Conservation (phyloP, 2,113 vertebrate genomes). For the Sapayoa aenigma region DNA sequence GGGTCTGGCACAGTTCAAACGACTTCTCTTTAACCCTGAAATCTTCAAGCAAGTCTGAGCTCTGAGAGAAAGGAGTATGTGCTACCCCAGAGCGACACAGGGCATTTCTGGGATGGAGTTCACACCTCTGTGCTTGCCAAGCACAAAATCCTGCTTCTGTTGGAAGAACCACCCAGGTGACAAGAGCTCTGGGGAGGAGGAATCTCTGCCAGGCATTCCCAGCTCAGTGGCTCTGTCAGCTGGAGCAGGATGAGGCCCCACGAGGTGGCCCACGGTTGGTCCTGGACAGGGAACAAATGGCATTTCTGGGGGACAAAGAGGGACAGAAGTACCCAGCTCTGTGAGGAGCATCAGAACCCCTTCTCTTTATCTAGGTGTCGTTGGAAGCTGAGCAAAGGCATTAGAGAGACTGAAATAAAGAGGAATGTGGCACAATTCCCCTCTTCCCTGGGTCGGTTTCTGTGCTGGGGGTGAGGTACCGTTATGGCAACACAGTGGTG, state of each 20-base stretch:
- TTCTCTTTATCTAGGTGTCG: not conserved
- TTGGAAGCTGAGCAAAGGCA: not conserved
- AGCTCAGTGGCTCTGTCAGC: not conserved
- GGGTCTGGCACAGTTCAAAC: not conserved
- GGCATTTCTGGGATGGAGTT: not conserved
- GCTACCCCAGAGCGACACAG: not conserved
- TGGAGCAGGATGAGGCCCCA: not conserved
- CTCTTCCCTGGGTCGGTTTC: not conserved
- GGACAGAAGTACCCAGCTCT: not conserved
- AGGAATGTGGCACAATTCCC: not conserved
- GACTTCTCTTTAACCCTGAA: not conserved
- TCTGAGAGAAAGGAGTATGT: not conserved
- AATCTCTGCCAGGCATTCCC: not conserved
- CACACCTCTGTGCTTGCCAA: not conserved
- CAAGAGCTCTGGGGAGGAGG: not conserved
- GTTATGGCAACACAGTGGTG: not conserved
- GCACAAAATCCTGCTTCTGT: not conserved
- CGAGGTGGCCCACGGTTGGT: rapidly evolving
- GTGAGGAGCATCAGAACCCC: rapidly evolving
- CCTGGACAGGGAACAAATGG: not conserved
- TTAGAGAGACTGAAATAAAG: not conserved
- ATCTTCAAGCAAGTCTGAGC: not conserved
- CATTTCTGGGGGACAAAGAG: not conserved
- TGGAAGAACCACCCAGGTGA: rapidly evolving
- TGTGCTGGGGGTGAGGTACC: not conserved